phyloP scores from a whole-genome alignment of 2,113 vertebrate species.

The Chionis minor region DNA sequence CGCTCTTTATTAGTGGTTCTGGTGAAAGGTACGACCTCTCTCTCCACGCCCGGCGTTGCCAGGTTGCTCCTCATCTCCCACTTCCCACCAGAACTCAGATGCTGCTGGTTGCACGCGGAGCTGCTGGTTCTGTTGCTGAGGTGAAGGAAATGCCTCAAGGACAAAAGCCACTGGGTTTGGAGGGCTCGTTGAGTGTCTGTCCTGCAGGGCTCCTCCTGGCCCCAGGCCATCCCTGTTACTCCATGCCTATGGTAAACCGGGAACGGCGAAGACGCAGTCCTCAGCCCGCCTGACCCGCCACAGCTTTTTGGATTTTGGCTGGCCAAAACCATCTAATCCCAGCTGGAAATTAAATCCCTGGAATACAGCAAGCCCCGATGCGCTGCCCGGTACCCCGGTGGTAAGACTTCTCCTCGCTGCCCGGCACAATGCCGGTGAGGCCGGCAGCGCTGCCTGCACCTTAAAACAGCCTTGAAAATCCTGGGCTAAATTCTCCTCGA shows the following conservation, averaged over 20 bases:
- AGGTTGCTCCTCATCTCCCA: background rate
- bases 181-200: background rate
- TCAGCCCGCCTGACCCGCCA: rapidly evolving
- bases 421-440: background rate
- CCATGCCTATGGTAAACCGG: rapidly evolving
- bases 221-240: background rate
- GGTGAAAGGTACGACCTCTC: background rate
- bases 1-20: background rate
- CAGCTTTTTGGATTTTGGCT: background rate
- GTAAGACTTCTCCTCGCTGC: rapidly evolving
- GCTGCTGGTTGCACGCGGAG: background rate
- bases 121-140: background rate
- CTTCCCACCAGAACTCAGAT: background rate
- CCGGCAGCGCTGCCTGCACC: background rate
- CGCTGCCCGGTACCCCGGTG: background rate
- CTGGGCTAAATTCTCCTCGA: background rate
- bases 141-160: background rate
- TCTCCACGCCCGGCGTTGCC: rapidly evolving
- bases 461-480: background rate
- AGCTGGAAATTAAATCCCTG: background rate
- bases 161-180: background rate
- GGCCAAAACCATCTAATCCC: background rate
- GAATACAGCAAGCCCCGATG: background rate
- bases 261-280: rapidly evolving
- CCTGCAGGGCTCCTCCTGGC: background rate